These are phyloP conservation scores for Entomobrya proxima DNA, from an alignment of 2,888 invertebrate genomes.

Conservation along the genomic window DNA sequence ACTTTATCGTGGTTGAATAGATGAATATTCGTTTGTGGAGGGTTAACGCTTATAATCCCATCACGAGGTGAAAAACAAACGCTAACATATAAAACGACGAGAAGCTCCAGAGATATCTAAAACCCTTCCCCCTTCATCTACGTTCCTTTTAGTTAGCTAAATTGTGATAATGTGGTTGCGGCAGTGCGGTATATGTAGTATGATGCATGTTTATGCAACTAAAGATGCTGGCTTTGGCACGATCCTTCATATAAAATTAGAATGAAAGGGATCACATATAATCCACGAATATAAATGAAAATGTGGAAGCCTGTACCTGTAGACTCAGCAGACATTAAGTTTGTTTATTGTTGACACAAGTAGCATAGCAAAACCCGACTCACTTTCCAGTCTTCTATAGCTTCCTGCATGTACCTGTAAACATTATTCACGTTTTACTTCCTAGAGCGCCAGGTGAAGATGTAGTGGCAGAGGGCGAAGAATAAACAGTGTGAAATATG, in stretches of 20 bases:
- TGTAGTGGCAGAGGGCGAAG: neutral
- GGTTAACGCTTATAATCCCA: too few species aligned
- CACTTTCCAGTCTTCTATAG: too few species aligned
- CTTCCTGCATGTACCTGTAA: neutral
- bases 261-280: conserved; percentile 43
- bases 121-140: neutral
- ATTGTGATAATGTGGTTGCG: conserved; percentile 37
- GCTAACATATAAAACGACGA: neutral
- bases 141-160: neutral
- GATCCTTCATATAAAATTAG: conserved; percentile 37
- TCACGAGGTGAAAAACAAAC: neutral
- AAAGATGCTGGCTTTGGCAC: conserved; percentile 38
- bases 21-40: neutral
- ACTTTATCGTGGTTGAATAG: neutral
- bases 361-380: too few species aligned
- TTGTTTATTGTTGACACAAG: neutral
- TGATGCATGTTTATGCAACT: conserved; percentile 46
- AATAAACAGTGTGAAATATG: neutral
- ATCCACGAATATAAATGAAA: conserved; percentile 54
- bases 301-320: conserved; percentile 1
- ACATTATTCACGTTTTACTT: neutral
- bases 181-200: neutral
- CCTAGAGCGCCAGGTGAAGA: too few species aligned
- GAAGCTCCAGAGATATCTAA: neutral
- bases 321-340: conserved; percentile 6